A percentile compares a stretch with the other conserved stretches of the same genome.
phyloP scores from a whole-genome alignment of 2,113 vertebrate species.

The Ornithorhynchus anatinus region DNA sequence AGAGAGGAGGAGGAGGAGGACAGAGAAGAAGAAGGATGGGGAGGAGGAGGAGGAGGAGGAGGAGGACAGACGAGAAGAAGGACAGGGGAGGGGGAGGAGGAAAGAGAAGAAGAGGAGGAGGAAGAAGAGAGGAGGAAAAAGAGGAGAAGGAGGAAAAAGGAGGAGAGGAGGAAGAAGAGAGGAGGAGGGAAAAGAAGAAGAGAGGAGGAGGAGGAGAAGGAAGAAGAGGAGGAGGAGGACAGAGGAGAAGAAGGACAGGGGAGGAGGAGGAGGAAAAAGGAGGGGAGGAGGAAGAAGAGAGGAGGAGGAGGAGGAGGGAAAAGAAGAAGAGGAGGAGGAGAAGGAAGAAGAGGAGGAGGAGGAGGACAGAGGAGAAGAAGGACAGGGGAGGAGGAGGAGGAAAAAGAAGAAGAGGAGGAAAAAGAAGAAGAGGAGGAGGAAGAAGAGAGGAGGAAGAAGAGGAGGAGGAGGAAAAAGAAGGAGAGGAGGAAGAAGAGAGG shows the following conservation, averaged over 20 bases:
- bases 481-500: too few relatives aligned
- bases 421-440: too few relatives aligned
- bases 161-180: neutral
- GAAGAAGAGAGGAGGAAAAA: neutral
- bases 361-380: too few relatives aligned
- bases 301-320: neutral
- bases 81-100: too few relatives aligned
- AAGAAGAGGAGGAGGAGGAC: neutral
- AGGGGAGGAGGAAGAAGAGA: neutral
- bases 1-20: neutral
- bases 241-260: neutral
- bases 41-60: neutral
- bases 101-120: conserved; percentile 41
- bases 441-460: too few relatives aligned
- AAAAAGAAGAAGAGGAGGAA: too few relatives aligned
- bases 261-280: neutral
- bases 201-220: neutral
- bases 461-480: too few relatives aligned
- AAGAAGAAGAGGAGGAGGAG: too few relatives aligned
- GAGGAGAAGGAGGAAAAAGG: neutral
- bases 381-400: too few relatives aligned
- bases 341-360: too few relatives aligned
- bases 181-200: conserved; percentile 18
- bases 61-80: neutral
- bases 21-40: neutral